A percentile compares a stretch with the other conserved stretches of the same genome.
phyloP scores from a whole-genome alignment of 1,140 invertebrate species.

The Venustaconcha ellipsiformis region DNA sequence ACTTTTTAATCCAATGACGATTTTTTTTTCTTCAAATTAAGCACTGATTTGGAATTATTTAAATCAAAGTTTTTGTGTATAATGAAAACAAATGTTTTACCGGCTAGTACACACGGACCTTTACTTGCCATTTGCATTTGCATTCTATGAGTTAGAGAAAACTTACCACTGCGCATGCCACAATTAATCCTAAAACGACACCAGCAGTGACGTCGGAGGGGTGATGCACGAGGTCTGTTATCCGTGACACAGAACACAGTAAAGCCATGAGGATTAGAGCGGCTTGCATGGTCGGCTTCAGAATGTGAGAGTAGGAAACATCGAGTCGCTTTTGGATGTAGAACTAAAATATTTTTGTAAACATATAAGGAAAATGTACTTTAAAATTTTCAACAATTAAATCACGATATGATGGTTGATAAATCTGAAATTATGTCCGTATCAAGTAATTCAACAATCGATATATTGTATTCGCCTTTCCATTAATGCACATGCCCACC shows the following conservation, averaged over 20 bases:
- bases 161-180: constrained; percentile 70
- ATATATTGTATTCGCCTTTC: neutral
- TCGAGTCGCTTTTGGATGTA: constrained; percentile 41
- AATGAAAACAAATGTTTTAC: no score
- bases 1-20: no score
- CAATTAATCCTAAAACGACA: constrained; percentile 72
- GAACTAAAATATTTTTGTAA: constrained; percentile 31
- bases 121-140: no score
- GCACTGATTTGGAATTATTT: no score
- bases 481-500: no score
- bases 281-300: constrained; percentile 78
- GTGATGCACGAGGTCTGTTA: constrained; percentile 96
- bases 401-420: no score
- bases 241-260: constrained; percentile 73
- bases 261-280: constrained; percentile 75
- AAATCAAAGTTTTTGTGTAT: no score
- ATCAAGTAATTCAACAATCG: neutral
- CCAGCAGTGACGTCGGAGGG: constrained; percentile 85
- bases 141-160: neutral
- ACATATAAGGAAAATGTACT: neutral
- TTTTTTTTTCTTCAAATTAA: no score
- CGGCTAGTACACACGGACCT: no score
- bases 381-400: no score
- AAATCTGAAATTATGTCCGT: no score
- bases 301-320: constrained; percentile 64